Evolutionary conservation across 2,797 vertebrate species (phyloP).

Genomic region (Ibycter americanus): DNA sequence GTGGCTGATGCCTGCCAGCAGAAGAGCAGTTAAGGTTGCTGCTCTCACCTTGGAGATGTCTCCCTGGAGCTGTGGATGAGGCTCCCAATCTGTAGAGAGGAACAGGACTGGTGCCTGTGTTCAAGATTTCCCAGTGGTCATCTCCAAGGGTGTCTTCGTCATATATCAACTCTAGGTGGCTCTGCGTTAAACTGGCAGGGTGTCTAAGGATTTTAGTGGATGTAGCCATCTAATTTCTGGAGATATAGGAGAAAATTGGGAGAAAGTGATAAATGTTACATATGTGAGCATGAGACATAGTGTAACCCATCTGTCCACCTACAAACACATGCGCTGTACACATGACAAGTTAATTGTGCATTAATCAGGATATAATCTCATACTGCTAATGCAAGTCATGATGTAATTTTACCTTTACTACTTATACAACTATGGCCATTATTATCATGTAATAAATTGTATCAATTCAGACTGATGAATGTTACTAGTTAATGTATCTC

Average conservation of each 20-base stretch:
- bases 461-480: constrained; percentile 58
- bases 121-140: not conserved
- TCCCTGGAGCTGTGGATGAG: accelerated
- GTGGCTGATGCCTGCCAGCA: not conserved
- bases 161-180: not conserved
- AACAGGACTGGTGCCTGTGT: not conserved
- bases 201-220: not conserved
- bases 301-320: constrained; percentile 51
- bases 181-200: not conserved
- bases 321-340: constrained; percentile 30
- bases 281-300: not conserved
- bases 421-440: constrained; percentile 36
- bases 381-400: constrained; percentile 59
- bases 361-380: constrained; percentile 70
- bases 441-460: constrained; percentile 53
- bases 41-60: not conserved
- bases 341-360: constrained; percentile 68
- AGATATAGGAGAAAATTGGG: not conserved
- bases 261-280: constrained; percentile 37
- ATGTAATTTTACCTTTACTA: constrained; percentile 67
- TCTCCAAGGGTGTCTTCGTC: not conserved
- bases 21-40: not conserved
- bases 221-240: not conserved
- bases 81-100: not conserved
- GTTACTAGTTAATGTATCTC: constrained; percentile 26